Evolutionary conservation across 1,140 invertebrate genomes (phyloP).

Genomic region (Achroia grisella): DNA sequence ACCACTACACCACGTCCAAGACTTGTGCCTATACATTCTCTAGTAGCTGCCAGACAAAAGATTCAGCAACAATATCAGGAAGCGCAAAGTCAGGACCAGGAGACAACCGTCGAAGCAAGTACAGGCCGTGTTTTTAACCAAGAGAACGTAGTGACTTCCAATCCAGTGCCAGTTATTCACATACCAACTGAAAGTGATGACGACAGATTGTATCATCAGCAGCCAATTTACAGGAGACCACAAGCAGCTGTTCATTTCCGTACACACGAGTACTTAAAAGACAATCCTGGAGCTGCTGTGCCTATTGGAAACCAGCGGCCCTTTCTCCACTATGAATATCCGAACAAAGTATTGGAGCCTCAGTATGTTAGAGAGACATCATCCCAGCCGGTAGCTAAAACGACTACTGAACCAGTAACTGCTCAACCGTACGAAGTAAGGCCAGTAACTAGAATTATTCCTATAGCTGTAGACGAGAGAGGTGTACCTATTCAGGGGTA

Average conservation of each 20-base stretch:
- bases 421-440: slow-evolving; percentile 37
- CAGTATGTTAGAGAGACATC: slow-evolving; percentile 55
- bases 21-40: slow-evolving; percentile 60
- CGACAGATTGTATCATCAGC: slow-evolving; percentile 62
- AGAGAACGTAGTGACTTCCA: slow-evolving; percentile 59
- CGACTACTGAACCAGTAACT: slow-evolving; percentile 25
- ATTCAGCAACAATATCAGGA: slow-evolving; percentile 67
- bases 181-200: slow-evolving; percentile 48
- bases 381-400: slow-evolving; percentile 27
- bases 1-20: slow-evolving; percentile 72
- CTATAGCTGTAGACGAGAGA: slow-evolving; percentile 54
- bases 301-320: slow-evolving; percentile 70
- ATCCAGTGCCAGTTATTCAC: slow-evolving; percentile 60
- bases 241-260: slow-evolving; percentile 66
- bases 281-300: slow-evolving; percentile 64
- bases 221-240: slow-evolving; percentile 67
- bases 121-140: slow-evolving; percentile 62
- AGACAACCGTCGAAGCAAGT: slow-evolving; percentile 66
- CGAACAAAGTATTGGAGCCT: slow-evolving; percentile 58
- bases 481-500: slow-evolving; percentile 57
- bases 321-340: slow-evolving; percentile 64
- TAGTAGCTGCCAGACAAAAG: slow-evolving; percentile 55
- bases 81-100: slow-evolving; percentile 49
- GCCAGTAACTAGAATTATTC: slow-evolving; percentile 48
- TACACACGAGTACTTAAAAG: slow-evolving; percentile 64